Evolutionary conservation across 2,888 invertebrate species (phyloP).

Genomic region (Apodemia mormo): DNA sequence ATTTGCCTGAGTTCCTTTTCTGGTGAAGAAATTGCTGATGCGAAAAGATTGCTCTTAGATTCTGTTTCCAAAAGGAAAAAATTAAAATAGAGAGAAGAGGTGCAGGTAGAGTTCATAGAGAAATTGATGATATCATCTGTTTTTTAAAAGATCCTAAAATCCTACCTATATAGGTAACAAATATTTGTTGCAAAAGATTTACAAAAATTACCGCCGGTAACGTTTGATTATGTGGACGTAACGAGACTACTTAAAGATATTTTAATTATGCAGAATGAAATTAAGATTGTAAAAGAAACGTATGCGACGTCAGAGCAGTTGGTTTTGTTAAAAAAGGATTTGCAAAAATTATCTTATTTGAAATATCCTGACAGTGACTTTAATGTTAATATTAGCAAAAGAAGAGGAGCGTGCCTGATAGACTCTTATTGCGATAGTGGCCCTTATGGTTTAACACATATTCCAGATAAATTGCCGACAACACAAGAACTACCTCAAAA

Average conservation of each 20-base stretch:
- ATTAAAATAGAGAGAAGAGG: neutral
- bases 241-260: constrained; percentile 19
- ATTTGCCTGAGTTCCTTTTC: neutral
- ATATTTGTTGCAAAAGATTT: constrained; percentile 24
- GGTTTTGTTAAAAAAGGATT: neutral
- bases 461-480: neutral
- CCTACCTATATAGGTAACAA: too few relatives aligned
- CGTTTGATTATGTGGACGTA: constrained; percentile 22
- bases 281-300: too few relatives aligned
- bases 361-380: neutral
- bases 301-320: neutral
- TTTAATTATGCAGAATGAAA: neutral
- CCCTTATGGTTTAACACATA: neutral
- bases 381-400: neutral
- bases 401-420: neutral
- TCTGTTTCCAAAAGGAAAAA: too few relatives aligned
- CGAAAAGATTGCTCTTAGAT: too few relatives aligned
- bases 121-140: neutral
- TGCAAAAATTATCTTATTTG: too few relatives aligned
- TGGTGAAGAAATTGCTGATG: neutral
- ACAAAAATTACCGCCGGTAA: constrained; percentile 20
- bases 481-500: neutral
- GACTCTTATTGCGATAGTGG: neutral
- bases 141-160: constrained; percentile 14
- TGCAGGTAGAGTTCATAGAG: neutral